phyloP scores from a whole-genome alignment of 2,113 vertebrate genomes.

The Heteronetta atricapilla region DNA sequence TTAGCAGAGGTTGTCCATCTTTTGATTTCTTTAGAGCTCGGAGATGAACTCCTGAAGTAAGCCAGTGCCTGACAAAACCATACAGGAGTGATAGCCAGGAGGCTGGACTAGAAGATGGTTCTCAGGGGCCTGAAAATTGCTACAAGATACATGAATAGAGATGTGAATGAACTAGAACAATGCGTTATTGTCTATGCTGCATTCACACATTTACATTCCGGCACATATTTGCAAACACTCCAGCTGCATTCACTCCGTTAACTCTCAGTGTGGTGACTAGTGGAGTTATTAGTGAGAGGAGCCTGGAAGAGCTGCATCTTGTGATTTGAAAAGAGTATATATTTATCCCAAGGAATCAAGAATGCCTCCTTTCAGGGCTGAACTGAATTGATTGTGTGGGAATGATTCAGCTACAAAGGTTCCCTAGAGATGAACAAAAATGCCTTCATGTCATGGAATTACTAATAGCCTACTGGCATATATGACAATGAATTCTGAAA shows the following conservation, averaged over 20 bases:
- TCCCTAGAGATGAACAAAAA: slow-evolving; percentile 71
- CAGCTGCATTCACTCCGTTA: slow-evolving; percentile 53
- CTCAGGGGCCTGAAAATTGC: slow-evolving; percentile 56
- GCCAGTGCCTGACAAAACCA: not conserved
- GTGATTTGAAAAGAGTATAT: slow-evolving; percentile 65
- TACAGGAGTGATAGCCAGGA: slow-evolving; percentile 2
- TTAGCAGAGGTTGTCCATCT: slow-evolving; percentile 23
- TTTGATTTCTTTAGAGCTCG: not conserved
- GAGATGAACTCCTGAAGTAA: slow-evolving; percentile 16
- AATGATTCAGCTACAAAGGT: slow-evolving; percentile 65
- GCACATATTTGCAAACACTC: slow-evolving; percentile 67
- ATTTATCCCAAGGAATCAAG: slow-evolving; percentile 68
- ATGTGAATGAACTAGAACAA: slow-evolving; percentile 59
- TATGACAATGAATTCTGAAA: slow-evolving; percentile 64
- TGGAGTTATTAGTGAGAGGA: slow-evolving; percentile 35
- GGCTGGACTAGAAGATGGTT: not conserved
- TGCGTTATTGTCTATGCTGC: slow-evolving; percentile 51
- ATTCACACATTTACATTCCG: slow-evolving; percentile 62
- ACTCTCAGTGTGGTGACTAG: slow-evolving; percentile 19
- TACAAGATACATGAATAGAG: slow-evolving; percentile 53
- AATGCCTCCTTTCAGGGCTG: slow-evolving; percentile 61
- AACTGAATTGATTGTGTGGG: slow-evolving; percentile 69
- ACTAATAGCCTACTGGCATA: slow-evolving; percentile 65
- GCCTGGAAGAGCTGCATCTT: slow-evolving; percentile 52
- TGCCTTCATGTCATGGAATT: slow-evolving; percentile 58